A percentile compares a stretch with the other conserved stretches of the same genome.
phyloP scores from a whole-genome alignment of 2,888 invertebrate species.

The Marronus borbonicus region DNA sequence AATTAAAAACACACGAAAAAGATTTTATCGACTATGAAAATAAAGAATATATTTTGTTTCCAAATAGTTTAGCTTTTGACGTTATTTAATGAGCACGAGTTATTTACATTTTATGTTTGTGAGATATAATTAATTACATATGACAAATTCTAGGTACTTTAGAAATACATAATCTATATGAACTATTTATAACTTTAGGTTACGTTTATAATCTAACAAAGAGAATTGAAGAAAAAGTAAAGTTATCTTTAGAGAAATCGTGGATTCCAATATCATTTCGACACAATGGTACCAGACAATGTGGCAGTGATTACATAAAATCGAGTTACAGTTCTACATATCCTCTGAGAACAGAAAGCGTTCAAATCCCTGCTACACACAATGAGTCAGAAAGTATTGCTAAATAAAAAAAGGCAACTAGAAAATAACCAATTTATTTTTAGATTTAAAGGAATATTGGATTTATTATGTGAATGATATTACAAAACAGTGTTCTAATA shows the following conservation, averaged over 20 bases:
- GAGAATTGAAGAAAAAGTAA: constrained; percentile 65
- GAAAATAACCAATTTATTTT: constrained; percentile 53
- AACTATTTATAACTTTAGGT: constrained; percentile 54
- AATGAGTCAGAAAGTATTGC: constrained; percentile 61
- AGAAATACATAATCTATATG: background rate
- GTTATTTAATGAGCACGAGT: too few species aligned
- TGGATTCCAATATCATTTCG: constrained; percentile 67
- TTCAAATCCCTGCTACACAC: constrained; percentile 63
- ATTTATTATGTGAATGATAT: constrained; percentile 64
- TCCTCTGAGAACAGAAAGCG: constrained; percentile 61
- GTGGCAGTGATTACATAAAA: constrained; percentile 60
- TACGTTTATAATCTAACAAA: constrained; percentile 66
- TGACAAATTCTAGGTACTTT: background rate
- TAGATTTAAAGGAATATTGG: constrained; percentile 67
- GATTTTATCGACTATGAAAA: too few species aligned
- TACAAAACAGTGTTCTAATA: constrained; percentile 65
- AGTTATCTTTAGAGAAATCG: constrained; percentile 61
- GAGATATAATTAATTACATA: background rate
- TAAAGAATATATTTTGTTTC: too few species aligned
- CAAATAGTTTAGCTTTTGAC: too few species aligned
- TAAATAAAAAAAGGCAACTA: constrained; percentile 9
- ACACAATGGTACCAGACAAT: constrained; percentile 61
- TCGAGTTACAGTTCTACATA: constrained; percentile 64
- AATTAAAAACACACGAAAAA: too few species aligned
- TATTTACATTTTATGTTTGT: too few species aligned